phyloP scores from a whole-genome alignment of 2,888 invertebrate genomes.

The Drosophila emarginata region DNA sequence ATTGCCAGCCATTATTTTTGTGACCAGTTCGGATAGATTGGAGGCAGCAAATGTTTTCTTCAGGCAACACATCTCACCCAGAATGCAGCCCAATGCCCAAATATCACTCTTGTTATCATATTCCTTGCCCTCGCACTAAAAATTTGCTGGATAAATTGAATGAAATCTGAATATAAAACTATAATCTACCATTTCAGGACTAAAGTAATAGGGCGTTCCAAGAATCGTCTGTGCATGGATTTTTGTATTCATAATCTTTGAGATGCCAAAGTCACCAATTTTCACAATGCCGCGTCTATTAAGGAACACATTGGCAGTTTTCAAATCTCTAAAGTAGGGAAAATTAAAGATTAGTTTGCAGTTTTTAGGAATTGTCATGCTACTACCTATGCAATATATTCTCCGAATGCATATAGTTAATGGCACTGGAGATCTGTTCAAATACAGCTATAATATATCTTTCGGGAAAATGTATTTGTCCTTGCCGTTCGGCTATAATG shows the following conservation, averaged over 20 bases:
- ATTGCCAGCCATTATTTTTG: conserved; percentile 88
- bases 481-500: conserved; percentile 84
- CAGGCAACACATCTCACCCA: conserved; percentile 89
- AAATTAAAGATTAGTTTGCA: background rate
- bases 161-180: background rate
- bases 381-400: conserved; percentile 85
- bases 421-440: conserved; percentile 87
- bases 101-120: conserved; percentile 91
- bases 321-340: conserved; percentile 85
- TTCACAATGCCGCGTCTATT: conserved; percentile 87
- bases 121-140: conserved; percentile 88
- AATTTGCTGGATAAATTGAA: background rate
- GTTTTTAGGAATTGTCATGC: background rate
- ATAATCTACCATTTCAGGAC: conserved; percentile 86
- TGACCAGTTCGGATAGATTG: conserved; percentile 88
- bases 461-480: conserved; percentile 84
- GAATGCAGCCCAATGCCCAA: conserved; percentile 90
- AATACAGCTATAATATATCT: conserved; percentile 86
- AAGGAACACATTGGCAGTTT: conserved; percentile 89
- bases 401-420: conserved; percentile 88
- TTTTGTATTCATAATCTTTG: conserved; percentile 87
- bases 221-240: conserved; percentile 87
- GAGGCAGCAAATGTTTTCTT: conserved; percentile 89
- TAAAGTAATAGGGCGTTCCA: conserved; percentile 89
- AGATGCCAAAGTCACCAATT: conserved; percentile 90